Evolutionary conservation across 2,888 invertebrate genomes (phyloP), one percentile per base, ranked within the genome.

Genomic region (Lycia hirtaria): DNA sequence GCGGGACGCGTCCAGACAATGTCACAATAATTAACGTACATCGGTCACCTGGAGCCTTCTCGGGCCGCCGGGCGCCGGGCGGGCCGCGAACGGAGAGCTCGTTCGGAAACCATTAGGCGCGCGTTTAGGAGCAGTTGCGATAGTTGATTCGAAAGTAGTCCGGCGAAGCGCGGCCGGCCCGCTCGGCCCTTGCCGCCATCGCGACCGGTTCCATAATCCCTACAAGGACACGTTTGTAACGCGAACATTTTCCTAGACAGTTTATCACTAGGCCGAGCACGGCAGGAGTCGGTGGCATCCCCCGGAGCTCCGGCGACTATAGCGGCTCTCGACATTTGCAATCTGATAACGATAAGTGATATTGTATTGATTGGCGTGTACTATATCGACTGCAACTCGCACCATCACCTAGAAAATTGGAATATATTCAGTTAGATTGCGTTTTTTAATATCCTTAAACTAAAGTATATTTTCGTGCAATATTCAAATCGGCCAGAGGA

Each of bases 131-230:
- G 49, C 47, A 45, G 56, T 51, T 33, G 45, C 45, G 56, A 61
- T 56, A 58, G 53, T 60, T 53, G 60, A 62, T 65, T 62, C 50
- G 60, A 60, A 65, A 65, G 58, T 38, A 20, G 28, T 30, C 19
- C 6, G 10, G 15, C 22, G 12, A 6, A 38, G 38, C 38, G 38
- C 38, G 38, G 38, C 35, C 19, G 35, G 47, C n/a, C 40, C 50
- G 41, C 12, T 30, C 52, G 51, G 56, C 60, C 52, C 55, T 53
- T 35, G 40, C 24, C 24, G 44, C 38, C 33, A 6, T 35, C 52
- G 28, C 54, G 48, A 57, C 52, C 30, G 51, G 54, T 58, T 53
- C 53, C 43, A 38, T 49, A 51, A 44, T 53, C 54, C 54, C 54
- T 48, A 24, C 59, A 49, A 45, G 44, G 40, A 52, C 33, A 22